Base-by-base conservation (phyloP, 2,113 vertebrate genomes). In the Tachysurus fulvidraco region DNA sequence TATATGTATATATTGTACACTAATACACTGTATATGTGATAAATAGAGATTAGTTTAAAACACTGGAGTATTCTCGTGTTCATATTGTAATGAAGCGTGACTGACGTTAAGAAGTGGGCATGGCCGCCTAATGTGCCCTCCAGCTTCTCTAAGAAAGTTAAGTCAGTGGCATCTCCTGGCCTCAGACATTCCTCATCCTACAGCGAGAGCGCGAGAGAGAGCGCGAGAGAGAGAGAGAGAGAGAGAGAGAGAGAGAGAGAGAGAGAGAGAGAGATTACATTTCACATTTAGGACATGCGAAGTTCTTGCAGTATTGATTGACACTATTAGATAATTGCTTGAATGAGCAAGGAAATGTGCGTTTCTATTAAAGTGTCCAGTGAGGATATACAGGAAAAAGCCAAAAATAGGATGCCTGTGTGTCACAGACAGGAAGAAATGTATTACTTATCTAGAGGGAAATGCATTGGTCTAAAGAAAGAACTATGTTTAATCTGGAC, bases 131-230 rank as follows among this genome's bases (percentile, higher is more conserved):
- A 90, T 0, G 96, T 98, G 91, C 96, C 93, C 94, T 99, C 98
- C 91, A 99, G 90, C 91, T 99, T 99, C 94, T 98, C 97, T 84
- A 99, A 92, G 93, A 99, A 99, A 0, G 98, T 99, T 67, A 94
- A 86, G 69, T 99, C 98, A 5, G 96, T 99, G 91, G 98, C 98
- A 67, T 98, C 98, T 62, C 98, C 98, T 0, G 98, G 98, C 67
- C 98, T 94, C 77, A 99, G 94, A 88, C 98, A 99, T 90, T 99
- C 98, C 88, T 99, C 98, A 85, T 99, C 98, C 98, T 99, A 85
- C 41, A 76, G 59, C 50, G 14, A 76, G 76, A 46, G 10, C 59
- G 7, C 16, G 23, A 76, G 55, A 67, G 9, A 62, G 14, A 83
- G 23, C 25, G 21, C 46, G 17, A 30, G 12, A 55, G 81, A 64